Percentiles rank a stretch among this genome's conserved stretches.
Evolutionary conservation across 2,797 vertebrate species (phyloP).

Genomic region (Sylvilagus floridanus): DNA sequence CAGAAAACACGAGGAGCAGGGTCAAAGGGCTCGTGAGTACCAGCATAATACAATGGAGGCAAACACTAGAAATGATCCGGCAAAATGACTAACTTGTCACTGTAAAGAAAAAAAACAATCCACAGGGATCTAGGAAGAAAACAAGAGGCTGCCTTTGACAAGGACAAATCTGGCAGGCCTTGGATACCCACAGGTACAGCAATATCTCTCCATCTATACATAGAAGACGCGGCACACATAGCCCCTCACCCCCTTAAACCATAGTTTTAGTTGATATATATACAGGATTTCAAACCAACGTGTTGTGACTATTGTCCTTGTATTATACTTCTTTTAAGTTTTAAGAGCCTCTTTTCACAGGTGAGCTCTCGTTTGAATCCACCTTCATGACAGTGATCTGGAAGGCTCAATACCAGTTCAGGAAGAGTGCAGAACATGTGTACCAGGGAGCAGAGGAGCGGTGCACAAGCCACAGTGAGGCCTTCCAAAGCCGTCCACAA

Average conservation of each 20-base stretch:
- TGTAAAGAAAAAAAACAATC: not conserved
- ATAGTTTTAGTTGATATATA: not conserved
- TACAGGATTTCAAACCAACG: not conserved
- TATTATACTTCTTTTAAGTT: not conserved
- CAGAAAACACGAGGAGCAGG: constrained; percentile 16
- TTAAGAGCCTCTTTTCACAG: not conserved
- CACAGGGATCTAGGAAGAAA: not conserved
- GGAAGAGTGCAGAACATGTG: not conserved
- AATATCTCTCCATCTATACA: not conserved
- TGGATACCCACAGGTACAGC: not conserved
- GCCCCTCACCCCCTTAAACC: no score
- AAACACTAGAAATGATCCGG: not conserved
- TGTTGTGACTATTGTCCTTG: not conserved
- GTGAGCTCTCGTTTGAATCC: not conserved
- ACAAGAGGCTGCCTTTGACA: not conserved
- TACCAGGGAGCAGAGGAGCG: not conserved
- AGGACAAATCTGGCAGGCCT: not conserved
- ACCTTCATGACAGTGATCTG: not conserved
- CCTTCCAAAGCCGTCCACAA: not conserved
- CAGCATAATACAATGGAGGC: constrained; percentile 21
- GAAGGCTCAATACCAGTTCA: not conserved
- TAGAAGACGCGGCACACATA: not conserved
- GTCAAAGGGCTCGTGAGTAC: constrained; percentile 39
- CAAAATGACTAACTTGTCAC: constrained; percentile 12
- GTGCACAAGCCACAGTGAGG: not conserved